These are phyloP conservation scores for Cherax quadricarinatus DNA, from an alignment of 1,140 invertebrate species.

Conservation along the genomic window DNA sequence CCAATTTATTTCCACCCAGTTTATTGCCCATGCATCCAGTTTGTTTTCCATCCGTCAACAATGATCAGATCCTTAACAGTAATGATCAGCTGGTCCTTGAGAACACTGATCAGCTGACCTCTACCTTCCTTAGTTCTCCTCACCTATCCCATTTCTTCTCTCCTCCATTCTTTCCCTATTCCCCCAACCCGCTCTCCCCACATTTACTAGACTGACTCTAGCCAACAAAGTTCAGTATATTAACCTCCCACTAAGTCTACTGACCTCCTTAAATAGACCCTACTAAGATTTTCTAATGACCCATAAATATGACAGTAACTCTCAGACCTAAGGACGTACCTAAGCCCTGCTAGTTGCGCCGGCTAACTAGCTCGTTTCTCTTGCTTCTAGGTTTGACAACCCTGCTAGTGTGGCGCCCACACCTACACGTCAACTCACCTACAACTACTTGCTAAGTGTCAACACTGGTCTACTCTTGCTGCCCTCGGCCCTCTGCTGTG, in stretches of 20 bases:
- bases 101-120: background rate
- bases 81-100: too few relatives aligned
- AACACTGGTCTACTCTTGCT: slow-evolving; percentile 94
- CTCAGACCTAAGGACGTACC: too few relatives aligned
- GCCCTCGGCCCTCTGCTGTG: slow-evolving; percentile 94
- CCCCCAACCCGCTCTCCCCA: background rate
- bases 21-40: too few relatives aligned
- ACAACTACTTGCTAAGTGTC: slow-evolving; percentile 93
- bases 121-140: background rate
- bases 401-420: slow-evolving; percentile 88
- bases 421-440: slow-evolving; percentile 91
- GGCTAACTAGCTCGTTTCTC: background rate
- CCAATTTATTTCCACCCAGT: background rate
- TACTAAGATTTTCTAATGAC: too few relatives aligned
- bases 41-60: too few relatives aligned
- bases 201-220: too few relatives aligned
- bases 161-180: background rate
- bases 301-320: background rate
- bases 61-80: too few relatives aligned
- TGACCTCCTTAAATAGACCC: too few relatives aligned
- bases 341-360: background rate
- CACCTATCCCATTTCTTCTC: background rate
- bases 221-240: too few relatives aligned
- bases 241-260: too few relatives aligned
- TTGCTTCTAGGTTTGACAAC: slow-evolving; percentile 88